phyloP scores from a whole-genome alignment of 2,888 invertebrate species.

The Listrodromus nycthemerus region DNA sequence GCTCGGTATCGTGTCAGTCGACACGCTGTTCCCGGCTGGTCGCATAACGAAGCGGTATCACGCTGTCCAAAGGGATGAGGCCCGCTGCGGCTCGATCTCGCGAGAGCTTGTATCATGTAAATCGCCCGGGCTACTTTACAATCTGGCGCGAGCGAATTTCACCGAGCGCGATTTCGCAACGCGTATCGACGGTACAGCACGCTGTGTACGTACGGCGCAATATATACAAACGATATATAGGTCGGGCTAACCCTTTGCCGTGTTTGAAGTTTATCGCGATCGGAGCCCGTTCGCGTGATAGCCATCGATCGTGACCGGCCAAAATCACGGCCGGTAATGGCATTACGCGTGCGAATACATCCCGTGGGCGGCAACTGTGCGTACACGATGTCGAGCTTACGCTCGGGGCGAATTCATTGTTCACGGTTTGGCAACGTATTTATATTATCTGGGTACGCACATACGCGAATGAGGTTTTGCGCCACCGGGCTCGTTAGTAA shows the following conservation, averaged over 20 bases:
- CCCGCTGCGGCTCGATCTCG: constrained; percentile 29
- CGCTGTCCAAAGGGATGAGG: constrained; percentile 61
- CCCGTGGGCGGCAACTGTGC: constrained; percentile 1
- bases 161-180: constrained; percentile 45
- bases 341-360: constrained; percentile 6
- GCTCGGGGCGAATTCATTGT: background rate
- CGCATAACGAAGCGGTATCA: constrained; percentile 35
- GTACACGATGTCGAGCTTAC: background rate
- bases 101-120: constrained; percentile 65
- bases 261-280: constrained; percentile 60
- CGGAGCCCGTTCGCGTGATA: constrained; percentile 39
- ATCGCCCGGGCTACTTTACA: constrained; percentile 60
- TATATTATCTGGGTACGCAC: background rate
- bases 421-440: constrained; percentile 1
- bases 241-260: constrained; percentile 39
- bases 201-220: background rate
- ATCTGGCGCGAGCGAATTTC: constrained; percentile 44
- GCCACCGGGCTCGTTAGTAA: constrained; percentile 7
- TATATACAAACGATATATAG: constrained; percentile 11
- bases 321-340: constrained; percentile 42
- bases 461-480: background rate
- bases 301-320: constrained; percentile 53
- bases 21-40: constrained; percentile 16
- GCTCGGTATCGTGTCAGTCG: constrained; percentile 37
- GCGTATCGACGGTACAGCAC: background rate